Evolutionary conservation across 2,888 invertebrate genomes (phyloP).

Genomic region (Cantharis rustica): DNA sequence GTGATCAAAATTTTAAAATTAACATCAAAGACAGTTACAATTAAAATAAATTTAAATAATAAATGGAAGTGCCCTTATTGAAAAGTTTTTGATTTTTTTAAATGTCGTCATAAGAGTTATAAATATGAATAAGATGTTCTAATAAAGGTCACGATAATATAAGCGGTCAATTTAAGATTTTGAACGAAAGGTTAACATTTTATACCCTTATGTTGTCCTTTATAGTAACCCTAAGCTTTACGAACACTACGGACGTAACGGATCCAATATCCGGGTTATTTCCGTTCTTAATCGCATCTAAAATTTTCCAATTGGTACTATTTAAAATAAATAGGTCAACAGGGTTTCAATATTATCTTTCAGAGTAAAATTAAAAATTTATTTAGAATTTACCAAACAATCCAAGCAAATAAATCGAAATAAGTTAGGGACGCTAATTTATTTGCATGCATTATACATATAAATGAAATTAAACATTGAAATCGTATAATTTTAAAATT

Average conservation of each 20-base stretch:
- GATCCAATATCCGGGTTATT: constrained; percentile 26
- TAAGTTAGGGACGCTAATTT: background rate
- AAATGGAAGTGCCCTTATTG: background rate
- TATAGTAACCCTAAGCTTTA: constrained; percentile 9
- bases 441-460: background rate
- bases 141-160: constrained; percentile 13
- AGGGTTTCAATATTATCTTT: background rate
- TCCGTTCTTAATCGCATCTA: constrained; percentile 23
- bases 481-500: background rate
- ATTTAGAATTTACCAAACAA: background rate
- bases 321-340: background rate
- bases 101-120: background rate
- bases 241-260: constrained; percentile 12
- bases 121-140: background rate
- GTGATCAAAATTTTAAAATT: background rate
- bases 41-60: background rate
- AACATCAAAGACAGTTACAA: background rate
- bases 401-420: background rate
- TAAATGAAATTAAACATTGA: background rate
- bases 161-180: constrained; percentile 15
- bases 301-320: constrained; percentile 9
- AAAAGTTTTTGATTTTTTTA: background rate
- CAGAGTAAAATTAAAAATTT: background rate
- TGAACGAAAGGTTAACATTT: constrained; percentile 22
- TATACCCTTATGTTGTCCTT: constrained; percentile 14